These are phyloP conservation scores for Enteromius anoplus DNA, from an alignment of 2,797 vertebrate species.

Conservation along the genomic window DNA sequence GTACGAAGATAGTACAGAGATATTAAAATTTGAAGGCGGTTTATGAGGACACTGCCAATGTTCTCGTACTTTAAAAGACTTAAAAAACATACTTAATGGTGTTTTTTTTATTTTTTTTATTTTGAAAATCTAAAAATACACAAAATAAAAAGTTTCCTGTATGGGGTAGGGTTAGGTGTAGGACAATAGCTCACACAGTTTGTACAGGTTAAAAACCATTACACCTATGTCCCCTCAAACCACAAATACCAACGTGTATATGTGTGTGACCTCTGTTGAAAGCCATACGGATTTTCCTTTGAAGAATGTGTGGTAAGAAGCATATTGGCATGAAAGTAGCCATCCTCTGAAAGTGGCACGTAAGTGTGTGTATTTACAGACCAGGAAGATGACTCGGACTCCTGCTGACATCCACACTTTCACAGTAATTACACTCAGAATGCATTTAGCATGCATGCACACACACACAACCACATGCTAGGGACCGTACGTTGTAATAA, in stretches of 20 bases:
- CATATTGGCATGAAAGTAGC: conserved; percentile 50
- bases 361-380: conserved; percentile 55
- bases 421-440: conserved; percentile 43
- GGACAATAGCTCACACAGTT: no score
- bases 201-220: no score
- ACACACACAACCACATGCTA: conserved; percentile 32
- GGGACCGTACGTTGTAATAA: conserved; percentile 1
- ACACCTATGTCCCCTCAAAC: no score
- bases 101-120: no score
- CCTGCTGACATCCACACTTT: conserved; percentile 43
- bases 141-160: no score
- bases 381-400: conserved; percentile 35
- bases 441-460: conserved; percentile 29
- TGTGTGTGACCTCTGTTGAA: conserved; percentile 1
- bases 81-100: no score
- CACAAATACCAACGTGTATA: no score
- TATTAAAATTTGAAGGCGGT: no score
- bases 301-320: conserved; percentile 18
- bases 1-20: not conserved
- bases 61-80: no score
- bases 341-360: conserved; percentile 46
- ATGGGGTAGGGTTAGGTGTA: no score
- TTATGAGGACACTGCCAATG: no score
- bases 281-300: not conserved
- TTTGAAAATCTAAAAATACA: no score